These are phyloP conservation scores for Muscicapa adusta DNA, from an alignment of 2,113 vertebrate species.

Conservation along the genomic window DNA sequence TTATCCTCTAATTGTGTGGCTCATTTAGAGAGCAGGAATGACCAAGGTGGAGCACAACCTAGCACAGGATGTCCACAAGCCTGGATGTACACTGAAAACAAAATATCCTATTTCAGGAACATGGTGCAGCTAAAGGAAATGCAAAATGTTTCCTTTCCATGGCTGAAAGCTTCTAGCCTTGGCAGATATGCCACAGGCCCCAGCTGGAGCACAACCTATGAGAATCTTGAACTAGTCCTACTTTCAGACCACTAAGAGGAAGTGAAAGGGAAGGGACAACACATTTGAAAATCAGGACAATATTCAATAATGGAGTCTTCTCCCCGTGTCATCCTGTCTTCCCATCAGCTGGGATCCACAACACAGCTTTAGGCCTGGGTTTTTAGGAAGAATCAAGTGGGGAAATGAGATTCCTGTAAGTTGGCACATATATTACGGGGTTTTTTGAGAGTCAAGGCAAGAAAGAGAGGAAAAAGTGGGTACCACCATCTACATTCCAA, in stretches of 20 bases:
- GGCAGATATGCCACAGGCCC: neutral
- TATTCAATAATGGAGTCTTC: neutral
- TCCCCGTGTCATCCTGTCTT: neutral
- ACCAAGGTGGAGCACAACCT: neutral
- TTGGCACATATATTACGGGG: fast-evolving
- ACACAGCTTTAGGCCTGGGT: neutral
- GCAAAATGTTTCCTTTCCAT: neutral
- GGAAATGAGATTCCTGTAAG: neutral
- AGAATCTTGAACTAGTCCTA: neutral
- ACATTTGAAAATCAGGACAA: neutral
- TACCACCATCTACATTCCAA: neutral
- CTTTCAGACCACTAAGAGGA: neutral
- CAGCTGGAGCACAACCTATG: fast-evolving
- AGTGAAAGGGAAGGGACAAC: neutral
- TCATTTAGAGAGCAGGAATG: neutral
- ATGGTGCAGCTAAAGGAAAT: neutral
- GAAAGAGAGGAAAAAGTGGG: neutral
- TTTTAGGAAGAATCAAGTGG: neutral
- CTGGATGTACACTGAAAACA: neutral
- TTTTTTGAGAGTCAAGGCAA: neutral
- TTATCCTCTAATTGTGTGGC: neutral
- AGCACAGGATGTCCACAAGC: neutral
- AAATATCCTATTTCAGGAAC: neutral
- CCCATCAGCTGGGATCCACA: neutral
- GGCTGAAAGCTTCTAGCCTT: neutral